Conservation (phyloP, 2,888 invertebrate genomes). For the Cosmia pyralina region DNA sequence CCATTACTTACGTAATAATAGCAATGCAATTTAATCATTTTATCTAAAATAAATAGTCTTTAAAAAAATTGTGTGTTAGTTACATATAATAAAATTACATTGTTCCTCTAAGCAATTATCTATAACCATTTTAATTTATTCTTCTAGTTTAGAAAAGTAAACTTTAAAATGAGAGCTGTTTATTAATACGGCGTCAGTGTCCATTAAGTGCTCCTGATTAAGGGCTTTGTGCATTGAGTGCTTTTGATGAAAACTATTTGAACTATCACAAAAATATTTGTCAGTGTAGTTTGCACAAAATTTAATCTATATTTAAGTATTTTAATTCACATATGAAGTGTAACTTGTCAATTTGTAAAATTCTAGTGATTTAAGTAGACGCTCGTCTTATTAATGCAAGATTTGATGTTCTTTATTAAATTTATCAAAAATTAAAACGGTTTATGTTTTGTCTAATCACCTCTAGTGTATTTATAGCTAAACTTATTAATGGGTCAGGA, state of each 20-base stretch:
- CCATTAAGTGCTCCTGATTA: no score
- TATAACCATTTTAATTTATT: neutral
- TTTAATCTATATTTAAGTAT: no score
- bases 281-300: neutral
- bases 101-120: no score
- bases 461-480: no score
- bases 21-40: slow-evolving; percentile 29
- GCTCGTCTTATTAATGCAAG: neutral
- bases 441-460: neutral
- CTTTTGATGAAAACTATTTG: neutral
- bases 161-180: neutral
- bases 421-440: no score
- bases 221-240: no score
- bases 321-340: neutral
- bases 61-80: neutral
- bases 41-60: neutral
- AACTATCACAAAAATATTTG: neutral
- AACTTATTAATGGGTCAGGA: no score
- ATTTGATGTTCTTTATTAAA: neutral
- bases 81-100: neutral
- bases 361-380: no score
- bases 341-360: neutral
- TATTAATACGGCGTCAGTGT: no score
- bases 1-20: slow-evolving; percentile 33
- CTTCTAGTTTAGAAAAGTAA: neutral